phyloP scores from a whole-genome alignment of 2,113 vertebrate species.

The Pollachius pollachius region DNA sequence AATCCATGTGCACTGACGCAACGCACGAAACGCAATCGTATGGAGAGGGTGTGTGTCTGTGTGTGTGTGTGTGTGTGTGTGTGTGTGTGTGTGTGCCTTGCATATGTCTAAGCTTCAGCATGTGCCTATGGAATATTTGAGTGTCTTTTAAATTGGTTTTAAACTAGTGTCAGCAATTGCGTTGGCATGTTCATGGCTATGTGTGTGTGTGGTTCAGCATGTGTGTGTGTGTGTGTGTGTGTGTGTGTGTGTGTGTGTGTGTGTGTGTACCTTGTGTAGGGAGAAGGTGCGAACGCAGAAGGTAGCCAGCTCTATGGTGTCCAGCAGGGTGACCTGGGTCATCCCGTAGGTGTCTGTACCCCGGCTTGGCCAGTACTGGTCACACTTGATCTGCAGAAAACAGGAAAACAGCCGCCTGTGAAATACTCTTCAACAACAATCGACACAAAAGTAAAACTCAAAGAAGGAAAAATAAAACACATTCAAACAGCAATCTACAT shows the following conservation, averaged over 20 bases:
- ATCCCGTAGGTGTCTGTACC: slow-evolving; percentile 94
- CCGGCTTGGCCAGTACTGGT: slow-evolving; percentile 96
- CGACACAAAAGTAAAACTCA: no score
- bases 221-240: not conserved
- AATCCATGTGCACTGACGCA: slow-evolving; percentile 29
- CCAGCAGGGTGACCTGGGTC: slow-evolving; percentile 93
- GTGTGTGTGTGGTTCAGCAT: not conserved
- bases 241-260: not conserved
- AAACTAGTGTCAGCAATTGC: slow-evolving; percentile 1
- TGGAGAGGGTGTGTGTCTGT: slow-evolving; percentile 20
- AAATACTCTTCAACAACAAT: no score
- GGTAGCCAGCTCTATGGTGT: slow-evolving; percentile 95
- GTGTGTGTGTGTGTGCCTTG: no score
- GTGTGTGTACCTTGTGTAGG: slow-evolving; percentile 85
- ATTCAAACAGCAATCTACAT: not conserved
- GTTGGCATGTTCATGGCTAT: not conserved
- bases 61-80: no score
- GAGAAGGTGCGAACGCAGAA: slow-evolving; percentile 97
- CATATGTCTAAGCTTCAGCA: no score
- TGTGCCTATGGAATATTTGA: not conserved
- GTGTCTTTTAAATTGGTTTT: not conserved
- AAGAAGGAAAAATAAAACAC: not conserved
- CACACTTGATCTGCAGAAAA: slow-evolving; percentile 87
- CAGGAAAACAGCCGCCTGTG: no score
- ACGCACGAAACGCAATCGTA: slow-evolving; percentile 23